These are phyloP conservation scores for Neuroscelio doddi DNA, from an alignment of 2,888 invertebrate genomes.

Conservation along the genomic window DNA sequence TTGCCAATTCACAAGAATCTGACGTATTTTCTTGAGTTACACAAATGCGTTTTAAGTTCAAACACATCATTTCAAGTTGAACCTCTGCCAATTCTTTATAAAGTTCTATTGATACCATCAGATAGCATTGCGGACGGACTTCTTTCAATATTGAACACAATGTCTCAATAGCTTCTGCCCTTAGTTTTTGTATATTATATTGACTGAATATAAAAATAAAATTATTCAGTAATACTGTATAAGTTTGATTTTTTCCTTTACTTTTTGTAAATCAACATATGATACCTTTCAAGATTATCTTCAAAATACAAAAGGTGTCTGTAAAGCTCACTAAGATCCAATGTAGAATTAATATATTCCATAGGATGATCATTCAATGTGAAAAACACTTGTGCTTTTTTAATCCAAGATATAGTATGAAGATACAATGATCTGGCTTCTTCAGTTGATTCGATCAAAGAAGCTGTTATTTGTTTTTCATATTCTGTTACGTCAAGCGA, in stretches of 20 bases:
- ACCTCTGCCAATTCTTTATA: conserved; percentile 76
- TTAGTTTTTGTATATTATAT: conserved; percentile 76
- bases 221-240: neutral
- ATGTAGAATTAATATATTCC: conserved; percentile 76
- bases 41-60: conserved; percentile 76
- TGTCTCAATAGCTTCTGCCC: conserved; percentile 76
- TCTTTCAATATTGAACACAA: conserved; percentile 75
- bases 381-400: conserved; percentile 76
- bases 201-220: conserved; percentile 51
- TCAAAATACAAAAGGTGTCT: conserved; percentile 83
- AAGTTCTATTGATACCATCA: conserved; percentile 70
- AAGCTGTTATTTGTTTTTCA: conserved; percentile 48
- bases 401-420: conserved; percentile 76
- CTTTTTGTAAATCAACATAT: no score
- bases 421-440: conserved; percentile 75
- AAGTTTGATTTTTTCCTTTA: neutral
- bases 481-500: conserved; percentile 45
- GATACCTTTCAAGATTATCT: conserved; percentile 75
- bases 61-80: conserved; percentile 77
- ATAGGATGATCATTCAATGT: conserved; percentile 76
- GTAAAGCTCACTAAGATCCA: conserved; percentile 79
- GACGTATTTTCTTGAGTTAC: conserved; percentile 28
- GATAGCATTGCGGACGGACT: conserved; percentile 75
- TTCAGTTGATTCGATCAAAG: conserved; percentile 68
- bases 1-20: conserved; percentile 25